Evolutionary conservation across 2,113 vertebrate genomes (phyloP).

Genomic region (Chionomys nivalis): DNA sequence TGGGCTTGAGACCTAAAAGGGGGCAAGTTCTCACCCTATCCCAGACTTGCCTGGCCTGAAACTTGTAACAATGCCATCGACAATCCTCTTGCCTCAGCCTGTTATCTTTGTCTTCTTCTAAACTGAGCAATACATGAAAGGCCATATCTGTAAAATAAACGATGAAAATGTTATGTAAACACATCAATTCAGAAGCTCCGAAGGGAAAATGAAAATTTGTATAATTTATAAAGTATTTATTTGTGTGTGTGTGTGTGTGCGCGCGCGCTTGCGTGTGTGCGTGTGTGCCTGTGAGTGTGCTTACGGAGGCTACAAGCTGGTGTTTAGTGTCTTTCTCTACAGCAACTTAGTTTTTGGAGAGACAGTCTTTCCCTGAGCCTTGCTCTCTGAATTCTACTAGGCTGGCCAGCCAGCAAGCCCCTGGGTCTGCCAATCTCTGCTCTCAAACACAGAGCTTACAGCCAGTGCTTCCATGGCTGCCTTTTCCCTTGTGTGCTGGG

Average conservation of each 20-base stretch:
- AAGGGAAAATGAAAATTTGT: neutral
- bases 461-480: no score
- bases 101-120: conserved; percentile 33
- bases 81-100: neutral
- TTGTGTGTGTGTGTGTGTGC: neutral
- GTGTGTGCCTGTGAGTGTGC: no score
- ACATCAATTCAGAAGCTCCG: neutral
- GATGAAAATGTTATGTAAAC: conserved; percentile 13
- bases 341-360: neutral
- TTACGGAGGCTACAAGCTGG: neutral
- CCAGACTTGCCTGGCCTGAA: neutral
- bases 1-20: neutral
- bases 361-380: neutral
- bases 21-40: neutral
- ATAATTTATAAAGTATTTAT: neutral
- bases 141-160: conserved; percentile 37
- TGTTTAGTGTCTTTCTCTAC: neutral
- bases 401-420: neutral
- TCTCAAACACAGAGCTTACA: neutral
- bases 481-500: neutral
- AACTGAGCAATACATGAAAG: conserved; percentile 9
- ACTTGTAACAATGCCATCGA: neutral
- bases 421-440: neutral
- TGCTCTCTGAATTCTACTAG: no score
- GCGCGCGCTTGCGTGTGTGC: neutral